Conservation (phyloP, 2,113 vertebrate species). For the Bagarius yarrelli region DNA sequence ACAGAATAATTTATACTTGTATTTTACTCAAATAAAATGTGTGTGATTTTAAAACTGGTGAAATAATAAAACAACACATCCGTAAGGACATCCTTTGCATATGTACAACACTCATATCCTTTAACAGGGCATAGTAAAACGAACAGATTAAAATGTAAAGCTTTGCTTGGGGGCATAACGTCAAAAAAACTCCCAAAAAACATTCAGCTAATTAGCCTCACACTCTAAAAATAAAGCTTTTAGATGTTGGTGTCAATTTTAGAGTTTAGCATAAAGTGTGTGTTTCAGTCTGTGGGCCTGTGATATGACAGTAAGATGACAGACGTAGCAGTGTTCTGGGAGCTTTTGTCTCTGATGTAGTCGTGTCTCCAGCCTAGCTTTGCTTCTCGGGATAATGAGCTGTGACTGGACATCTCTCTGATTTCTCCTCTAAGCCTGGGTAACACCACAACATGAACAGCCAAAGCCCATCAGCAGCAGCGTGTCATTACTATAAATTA, state of each 20-base stretch:
- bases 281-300: neutral
- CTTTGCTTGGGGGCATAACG: neutral
- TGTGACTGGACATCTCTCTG: constrained; percentile 32
- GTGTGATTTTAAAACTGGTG: neutral
- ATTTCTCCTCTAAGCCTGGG: constrained; percentile 28
- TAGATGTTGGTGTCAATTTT: neutral
- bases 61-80: neutral
- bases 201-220: neutral
- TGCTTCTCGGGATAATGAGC: constrained; percentile 33
- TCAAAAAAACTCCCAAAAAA: too few relatives aligned
- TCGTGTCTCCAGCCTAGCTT: constrained; percentile 8
- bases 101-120: too few relatives aligned
- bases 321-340: neutral
- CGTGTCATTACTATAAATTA: constrained; percentile 55
- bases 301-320: neutral
- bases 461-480: constrained; percentile 32
- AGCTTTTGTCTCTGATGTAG: neutral
- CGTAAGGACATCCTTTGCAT: neutral
- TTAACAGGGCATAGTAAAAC: neutral
- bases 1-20: too few relatives aligned
- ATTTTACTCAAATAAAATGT: too few relatives aligned
- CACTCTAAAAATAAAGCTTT: neutral
- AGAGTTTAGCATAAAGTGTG: neutral
- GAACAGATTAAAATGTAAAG: neutral
- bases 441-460: constrained; percentile 6